A percentile compares a stretch with the other conserved stretches of the same genome.
These are phyloP conservation scores for Drosophila insularis DNA, from an alignment of 1,140 invertebrate species.

Conservation along the genomic window DNA sequence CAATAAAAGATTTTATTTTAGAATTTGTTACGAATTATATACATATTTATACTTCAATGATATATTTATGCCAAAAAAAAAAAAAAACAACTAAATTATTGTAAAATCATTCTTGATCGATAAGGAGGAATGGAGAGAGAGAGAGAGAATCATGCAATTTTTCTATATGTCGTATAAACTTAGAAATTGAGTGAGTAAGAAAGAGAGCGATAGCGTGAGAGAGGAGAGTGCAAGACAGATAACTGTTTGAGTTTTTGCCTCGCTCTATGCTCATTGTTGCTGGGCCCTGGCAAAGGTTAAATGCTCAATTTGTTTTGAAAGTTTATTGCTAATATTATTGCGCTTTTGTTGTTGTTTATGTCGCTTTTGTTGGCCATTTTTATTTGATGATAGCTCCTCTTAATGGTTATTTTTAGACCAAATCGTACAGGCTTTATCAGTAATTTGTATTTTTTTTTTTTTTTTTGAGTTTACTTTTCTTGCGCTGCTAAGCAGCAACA, in stretches of 20 bases:
- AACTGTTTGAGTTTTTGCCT: conserved; percentile 20
- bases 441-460: too few relatives aligned
- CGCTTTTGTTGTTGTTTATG: neutral
- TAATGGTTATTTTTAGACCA: conserved; percentile 47
- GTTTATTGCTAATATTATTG: conserved; percentile 49
- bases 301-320: conserved; percentile 70
- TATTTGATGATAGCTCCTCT: conserved; percentile 49
- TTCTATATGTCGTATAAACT: neutral
- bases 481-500: neutral
- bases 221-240: conserved; percentile 19
- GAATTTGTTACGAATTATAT: too few relatives aligned
- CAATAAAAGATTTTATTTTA: too few relatives aligned
- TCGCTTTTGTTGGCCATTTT: conserved; percentile 38
- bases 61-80: too few relatives aligned
- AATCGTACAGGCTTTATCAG: conserved; percentile 32
- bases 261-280: neutral
- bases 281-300: conserved; percentile 68
- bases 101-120: too few relatives aligned
- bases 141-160: neutral
- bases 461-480: neutral
- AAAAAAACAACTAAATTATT: too few relatives aligned
- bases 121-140: too few relatives aligned
- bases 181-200: neutral
- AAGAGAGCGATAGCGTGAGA: neutral
- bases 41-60: too few relatives aligned